These are phyloP conservation scores for Lasioglossum vierecki DNA, from an alignment of 2,888 invertebrate species.

Conservation along the genomic window DNA sequence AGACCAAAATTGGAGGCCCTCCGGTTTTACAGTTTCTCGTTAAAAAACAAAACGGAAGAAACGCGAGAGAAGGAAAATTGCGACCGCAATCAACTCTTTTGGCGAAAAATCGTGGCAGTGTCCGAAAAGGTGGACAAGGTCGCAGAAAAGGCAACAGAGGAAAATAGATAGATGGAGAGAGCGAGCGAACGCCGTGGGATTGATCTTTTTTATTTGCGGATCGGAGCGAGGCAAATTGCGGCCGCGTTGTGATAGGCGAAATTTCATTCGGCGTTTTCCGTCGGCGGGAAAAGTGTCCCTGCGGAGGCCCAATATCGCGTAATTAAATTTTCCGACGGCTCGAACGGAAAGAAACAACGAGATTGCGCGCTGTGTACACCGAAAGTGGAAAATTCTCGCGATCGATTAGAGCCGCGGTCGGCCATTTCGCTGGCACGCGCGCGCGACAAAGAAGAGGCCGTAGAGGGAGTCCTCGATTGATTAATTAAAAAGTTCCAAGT, in stretches of 20 bases:
- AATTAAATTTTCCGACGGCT: constrained; percentile 55
- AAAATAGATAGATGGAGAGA: not conserved
- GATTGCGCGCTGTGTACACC: constrained; percentile 29
- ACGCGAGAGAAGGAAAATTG: not conserved
- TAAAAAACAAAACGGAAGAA: not conserved
- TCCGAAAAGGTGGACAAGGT: not conserved
- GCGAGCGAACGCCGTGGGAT: not conserved
- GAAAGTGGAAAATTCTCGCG: constrained; percentile 54
- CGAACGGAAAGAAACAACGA: constrained; percentile 45
- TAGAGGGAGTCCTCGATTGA: constrained; percentile 58
- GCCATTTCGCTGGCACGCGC: constrained; percentile 51
- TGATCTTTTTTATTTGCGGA: constrained; percentile 20
- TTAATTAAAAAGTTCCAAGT: constrained; percentile 68
- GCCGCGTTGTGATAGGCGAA: constrained; percentile 25
- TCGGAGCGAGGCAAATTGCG: constrained; percentile 29
- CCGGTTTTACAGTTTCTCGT: not conserved
- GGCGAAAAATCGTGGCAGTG: not conserved
- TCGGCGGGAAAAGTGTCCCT: constrained; percentile 26
- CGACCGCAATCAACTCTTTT: not conserved
- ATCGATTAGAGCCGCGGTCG: constrained; percentile 58
- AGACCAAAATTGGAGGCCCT: not conserved
- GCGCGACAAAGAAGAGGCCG: constrained; percentile 39
- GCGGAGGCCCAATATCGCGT: constrained; percentile 53
- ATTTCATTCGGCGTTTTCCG: constrained; percentile 44
- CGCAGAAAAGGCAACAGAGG: not conserved